Evolutionary conservation across 2,888 invertebrate species (phyloP).

Genomic region (Archaeoteleia sp.): DNA sequence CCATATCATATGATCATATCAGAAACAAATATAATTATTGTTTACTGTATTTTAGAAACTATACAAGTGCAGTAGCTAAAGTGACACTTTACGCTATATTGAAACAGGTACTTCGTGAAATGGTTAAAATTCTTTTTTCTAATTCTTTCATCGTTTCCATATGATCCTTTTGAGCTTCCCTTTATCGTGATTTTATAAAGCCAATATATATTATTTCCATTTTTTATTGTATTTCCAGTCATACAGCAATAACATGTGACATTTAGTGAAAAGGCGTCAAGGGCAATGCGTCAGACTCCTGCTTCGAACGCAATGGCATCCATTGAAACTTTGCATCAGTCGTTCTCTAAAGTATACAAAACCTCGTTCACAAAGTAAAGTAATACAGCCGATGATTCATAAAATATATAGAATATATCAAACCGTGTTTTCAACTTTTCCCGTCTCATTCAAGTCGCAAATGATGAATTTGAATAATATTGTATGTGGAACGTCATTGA

Average conservation of each 20-base stretch:
- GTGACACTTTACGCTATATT: no score
- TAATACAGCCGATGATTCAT: background rate
- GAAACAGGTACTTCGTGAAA: no score
- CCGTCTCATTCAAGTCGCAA: constrained; percentile 57
- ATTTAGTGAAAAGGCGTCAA: constrained; percentile 31
- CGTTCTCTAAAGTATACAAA: constrained; percentile 22
- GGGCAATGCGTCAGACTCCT: constrained; percentile 30
- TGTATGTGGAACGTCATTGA: constrained; percentile 57
- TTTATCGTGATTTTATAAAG: no score
- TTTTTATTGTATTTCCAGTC: background rate
- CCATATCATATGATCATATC: no score
- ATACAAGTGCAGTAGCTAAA: no score
- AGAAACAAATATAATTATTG: no score
- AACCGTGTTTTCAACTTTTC: constrained; percentile 36
- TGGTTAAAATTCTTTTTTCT: no score
- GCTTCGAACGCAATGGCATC: constrained; percentile 6
- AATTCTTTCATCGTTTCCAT: no score
- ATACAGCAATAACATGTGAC: constrained; percentile 21
- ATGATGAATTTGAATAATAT: constrained; percentile 65
- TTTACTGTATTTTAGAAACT: no score
- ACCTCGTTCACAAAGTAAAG: background rate
- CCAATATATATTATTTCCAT: background rate
- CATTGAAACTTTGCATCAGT: constrained; percentile 14
- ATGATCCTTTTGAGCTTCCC: no score
- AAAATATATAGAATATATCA: background rate